Percentiles rank a stretch among this genome's conserved stretches.
These are phyloP conservation scores for Drosophila varians DNA, from an alignment of 1,140 invertebrate species.

Conservation along the genomic window DNA sequence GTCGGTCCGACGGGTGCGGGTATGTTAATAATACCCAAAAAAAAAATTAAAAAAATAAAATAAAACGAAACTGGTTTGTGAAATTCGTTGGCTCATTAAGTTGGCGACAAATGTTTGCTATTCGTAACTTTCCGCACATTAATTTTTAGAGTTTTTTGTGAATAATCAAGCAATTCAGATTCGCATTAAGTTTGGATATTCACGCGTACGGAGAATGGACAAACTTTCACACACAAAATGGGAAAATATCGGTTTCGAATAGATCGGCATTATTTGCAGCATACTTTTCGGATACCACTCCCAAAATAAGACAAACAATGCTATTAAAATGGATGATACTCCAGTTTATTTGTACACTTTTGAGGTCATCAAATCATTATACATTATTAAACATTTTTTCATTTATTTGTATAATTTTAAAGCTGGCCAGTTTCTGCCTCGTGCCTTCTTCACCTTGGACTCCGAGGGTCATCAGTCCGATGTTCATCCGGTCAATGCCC, in stretches of 20 bases:
- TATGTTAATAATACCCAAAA: constrained; percentile 44
- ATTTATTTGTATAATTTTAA: not conserved
- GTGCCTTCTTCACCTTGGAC: constrained; percentile 71
- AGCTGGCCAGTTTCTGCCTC: constrained; percentile 74
- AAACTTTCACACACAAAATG: constrained; percentile 24
- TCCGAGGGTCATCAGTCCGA: constrained; percentile 65
- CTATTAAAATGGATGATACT: not conserved
- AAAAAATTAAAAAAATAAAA: not conserved
- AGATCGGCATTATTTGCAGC: not conserved
- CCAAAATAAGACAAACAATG: not conserved
- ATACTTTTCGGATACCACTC: constrained; percentile 6
- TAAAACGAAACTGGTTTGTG: constrained; percentile 28
- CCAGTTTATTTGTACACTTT: not conserved
- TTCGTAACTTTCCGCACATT: constrained; percentile 37
- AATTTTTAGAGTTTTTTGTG: constrained; percentile 5
- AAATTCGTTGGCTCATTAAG: constrained; percentile 38
- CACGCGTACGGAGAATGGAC: constrained; percentile 3
- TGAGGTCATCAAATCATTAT: not conserved
- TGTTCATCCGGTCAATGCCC: constrained; percentile 62
- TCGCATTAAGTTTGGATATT: constrained; percentile 6
- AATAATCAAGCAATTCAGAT: constrained; percentile 21
- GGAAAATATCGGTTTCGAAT: not conserved
- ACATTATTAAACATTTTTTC: not conserved
- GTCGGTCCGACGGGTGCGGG: constrained; percentile 1
- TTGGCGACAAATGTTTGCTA: constrained; percentile 32